phyloP scores from a whole-genome alignment of 2,888 invertebrate genomes.

The Agonum fuliginosum region DNA sequence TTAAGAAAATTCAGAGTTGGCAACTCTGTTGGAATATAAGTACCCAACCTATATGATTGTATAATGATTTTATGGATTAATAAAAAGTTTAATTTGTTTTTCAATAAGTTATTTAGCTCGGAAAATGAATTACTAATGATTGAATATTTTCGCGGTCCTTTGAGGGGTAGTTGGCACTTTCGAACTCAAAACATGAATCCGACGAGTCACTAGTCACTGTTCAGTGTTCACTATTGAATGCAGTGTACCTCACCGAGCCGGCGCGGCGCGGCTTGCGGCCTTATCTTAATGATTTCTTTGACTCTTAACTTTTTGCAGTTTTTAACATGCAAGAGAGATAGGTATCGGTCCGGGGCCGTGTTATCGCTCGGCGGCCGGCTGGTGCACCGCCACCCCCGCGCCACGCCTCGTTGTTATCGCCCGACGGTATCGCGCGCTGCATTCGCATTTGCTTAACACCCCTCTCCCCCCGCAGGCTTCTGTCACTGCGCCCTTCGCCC shows the following conservation, averaged over 20 bases:
- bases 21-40: too few relatives aligned
- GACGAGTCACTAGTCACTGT: neutral
- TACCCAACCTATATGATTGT: too few relatives aligned
- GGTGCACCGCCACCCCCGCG: constrained; percentile 3
- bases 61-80: too few relatives aligned
- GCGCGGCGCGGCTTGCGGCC: constrained; percentile 2
- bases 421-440: constrained; percentile 38
- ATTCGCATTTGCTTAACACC: constrained; percentile 32
- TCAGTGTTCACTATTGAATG: neutral
- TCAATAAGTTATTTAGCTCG: neutral
- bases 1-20: too few relatives aligned
- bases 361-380: constrained; percentile 42
- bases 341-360: constrained; percentile 44
- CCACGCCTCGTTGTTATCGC: constrained; percentile 68
- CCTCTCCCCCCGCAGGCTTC: neutral
- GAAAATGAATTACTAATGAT: neutral
- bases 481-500: neutral
- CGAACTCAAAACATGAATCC: neutral
- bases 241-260: constrained; percentile 17
- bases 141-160: neutral
- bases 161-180: too few relatives aligned
- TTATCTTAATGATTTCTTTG: constrained; percentile 56
- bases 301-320: constrained; percentile 55
- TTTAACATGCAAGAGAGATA: constrained; percentile 54
- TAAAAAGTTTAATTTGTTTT: too few relatives aligned